A percentile compares a stretch with the other conserved stretches of the same genome.
Evolutionary conservation across 1,140 invertebrate genomes (phyloP).

Genomic region (Phenacoccus solenopsis): DNA sequence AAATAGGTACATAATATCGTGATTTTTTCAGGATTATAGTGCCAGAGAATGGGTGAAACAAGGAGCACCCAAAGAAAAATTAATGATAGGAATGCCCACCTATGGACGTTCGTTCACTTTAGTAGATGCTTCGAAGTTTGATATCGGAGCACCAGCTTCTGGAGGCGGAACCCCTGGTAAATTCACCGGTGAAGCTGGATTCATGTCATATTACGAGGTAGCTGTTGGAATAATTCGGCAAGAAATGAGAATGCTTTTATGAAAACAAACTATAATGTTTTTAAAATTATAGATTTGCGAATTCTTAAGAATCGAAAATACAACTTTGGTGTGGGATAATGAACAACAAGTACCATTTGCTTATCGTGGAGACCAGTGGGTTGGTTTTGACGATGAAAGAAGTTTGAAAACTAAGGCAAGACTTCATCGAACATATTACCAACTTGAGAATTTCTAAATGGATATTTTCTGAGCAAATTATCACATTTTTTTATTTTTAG

Average conservation of each 20-base stretch:
- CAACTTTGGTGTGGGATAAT: slow-evolving; percentile 89
- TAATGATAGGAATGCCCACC: slow-evolving; percentile 89
- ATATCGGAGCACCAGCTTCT: slow-evolving; percentile 80
- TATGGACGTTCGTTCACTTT: slow-evolving; percentile 90
- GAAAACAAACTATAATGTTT: no score
- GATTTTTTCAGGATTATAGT: slow-evolving; percentile 59
- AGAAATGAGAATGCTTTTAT: no score
- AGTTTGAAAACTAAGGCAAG: slow-evolving; percentile 84
- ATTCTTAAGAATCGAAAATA: slow-evolving; percentile 79
- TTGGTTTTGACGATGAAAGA: slow-evolving; percentile 89
- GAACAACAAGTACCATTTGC: slow-evolving; percentile 92
- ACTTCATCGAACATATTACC: background rate
- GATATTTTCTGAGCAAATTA: no score
- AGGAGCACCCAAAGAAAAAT: slow-evolving; percentile 87
- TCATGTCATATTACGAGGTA: slow-evolving; percentile 87
- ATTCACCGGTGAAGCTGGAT: slow-evolving; percentile 77
- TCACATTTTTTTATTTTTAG: slow-evolving; percentile 47
- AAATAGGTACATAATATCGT: no score
- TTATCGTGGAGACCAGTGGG: slow-evolving; percentile 83
- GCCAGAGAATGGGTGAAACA: slow-evolving; percentile 85
- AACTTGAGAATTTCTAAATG: no score
- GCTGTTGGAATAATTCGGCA: background rate
- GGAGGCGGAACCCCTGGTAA: slow-evolving; percentile 71
- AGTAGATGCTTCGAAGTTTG: slow-evolving; percentile 71
- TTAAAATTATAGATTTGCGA: slow-evolving; percentile 61